Evolutionary conservation across 2,113 vertebrate species (phyloP), one percentile per base, ranked within the genome.

Genomic region (Lasiurus cinereus): DNA sequence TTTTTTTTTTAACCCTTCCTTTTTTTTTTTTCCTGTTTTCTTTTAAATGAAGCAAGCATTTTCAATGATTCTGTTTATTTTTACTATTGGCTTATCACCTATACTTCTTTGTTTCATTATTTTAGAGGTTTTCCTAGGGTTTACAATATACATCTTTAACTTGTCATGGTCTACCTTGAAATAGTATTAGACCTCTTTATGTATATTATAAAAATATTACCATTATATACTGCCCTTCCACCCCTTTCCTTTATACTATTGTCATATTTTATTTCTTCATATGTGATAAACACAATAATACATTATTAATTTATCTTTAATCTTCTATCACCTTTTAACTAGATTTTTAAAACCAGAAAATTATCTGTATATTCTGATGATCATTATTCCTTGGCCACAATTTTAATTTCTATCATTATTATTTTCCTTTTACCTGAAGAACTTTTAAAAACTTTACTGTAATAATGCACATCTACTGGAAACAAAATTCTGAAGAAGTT

Each of bases 291-390:
- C 24, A 62, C 46, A 16, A 56, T 14, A 50, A 62, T 31, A 52
- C 13, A 19, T 67, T 77, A 69, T 56, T 88, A 80, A 74, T 73
- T 94, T 80, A 19, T 11, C 52, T 89, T 94, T 59, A 77, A 48
- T n/a, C 24, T 13, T 69, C 21, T 54, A 46, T 62, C 77, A 46
- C 72, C 73, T 73, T 56, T 82, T 74, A 48, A 87, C 67, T 52
- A 15, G 27, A 66, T 64, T 88, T 91, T 67, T 62, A 10, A 43
- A 87, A 56, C 88, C 4, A 83, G 43, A 83, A 88, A 95, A 83
- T 77, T 76, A 24, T 33, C 24, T 73, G 39, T 33, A 5, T 67
- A 67, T 85, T 85, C 46, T 90, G 36, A 6, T 85, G 36, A 79
- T 66, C 3, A 15, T 84, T 83, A 66, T 84, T 84, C 33, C 64